phyloP scores from a whole-genome alignment of 2,113 vertebrate genomes.

The Carassius carassius region DNA sequence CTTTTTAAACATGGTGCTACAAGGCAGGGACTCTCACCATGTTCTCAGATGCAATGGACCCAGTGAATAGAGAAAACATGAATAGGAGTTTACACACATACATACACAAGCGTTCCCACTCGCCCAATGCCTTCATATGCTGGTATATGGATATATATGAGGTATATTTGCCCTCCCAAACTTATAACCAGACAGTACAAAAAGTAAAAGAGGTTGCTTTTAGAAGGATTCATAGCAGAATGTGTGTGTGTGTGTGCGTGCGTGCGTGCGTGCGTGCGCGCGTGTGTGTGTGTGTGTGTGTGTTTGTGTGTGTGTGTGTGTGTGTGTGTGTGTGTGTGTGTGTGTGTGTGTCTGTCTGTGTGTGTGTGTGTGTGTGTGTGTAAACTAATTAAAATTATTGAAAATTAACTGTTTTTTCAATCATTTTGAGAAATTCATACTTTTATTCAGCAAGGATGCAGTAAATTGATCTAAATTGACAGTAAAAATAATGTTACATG shows the following conservation, averaged over 20 bases:
- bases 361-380: too few relatives aligned
- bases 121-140: not conserved
- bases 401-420: not conserved
- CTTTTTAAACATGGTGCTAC: constrained; percentile 69
- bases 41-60: constrained; percentile 55
- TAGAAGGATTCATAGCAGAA: too few relatives aligned
- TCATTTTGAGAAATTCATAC: not conserved
- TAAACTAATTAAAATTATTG: too few relatives aligned
- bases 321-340: too few relatives aligned
- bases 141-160: not conserved
- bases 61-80: constrained; percentile 40
- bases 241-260: too few relatives aligned
- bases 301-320: too few relatives aligned
- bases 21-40: constrained; percentile 50
- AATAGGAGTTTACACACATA: constrained; percentile 20
- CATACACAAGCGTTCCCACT: not conserved
- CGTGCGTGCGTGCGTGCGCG: too few relatives aligned
- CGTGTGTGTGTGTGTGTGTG: too few relatives aligned
- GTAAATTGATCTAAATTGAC: not conserved
- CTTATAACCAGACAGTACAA: not conserved
- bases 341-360: too few relatives aligned
- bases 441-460: not conserved
- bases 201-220: not conserved
- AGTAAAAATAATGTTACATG: not conserved
- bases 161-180: not conserved